Conservation (phyloP, 2,113 vertebrate genomes). For the Illadopsis cleaveri region DNA sequence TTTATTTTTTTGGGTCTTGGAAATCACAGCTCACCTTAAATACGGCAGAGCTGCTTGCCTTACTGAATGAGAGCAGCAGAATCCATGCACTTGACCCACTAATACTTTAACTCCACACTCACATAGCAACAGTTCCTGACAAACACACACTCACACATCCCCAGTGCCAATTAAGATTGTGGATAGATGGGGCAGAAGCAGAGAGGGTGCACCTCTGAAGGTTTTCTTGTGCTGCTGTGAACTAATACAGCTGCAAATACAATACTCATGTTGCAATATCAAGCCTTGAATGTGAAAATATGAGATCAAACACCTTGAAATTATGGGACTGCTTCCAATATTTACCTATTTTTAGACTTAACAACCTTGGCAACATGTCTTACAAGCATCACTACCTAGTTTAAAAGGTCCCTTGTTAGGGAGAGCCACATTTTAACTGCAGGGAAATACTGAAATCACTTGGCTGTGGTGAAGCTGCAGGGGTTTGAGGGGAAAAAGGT, state of each 20-base stretch:
- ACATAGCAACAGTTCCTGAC: neutral
- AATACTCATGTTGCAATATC: neutral
- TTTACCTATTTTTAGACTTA: conserved; percentile 40
- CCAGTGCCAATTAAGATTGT: neutral
- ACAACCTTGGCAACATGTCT: conserved; percentile 2
- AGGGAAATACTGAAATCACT: conserved; percentile 28
- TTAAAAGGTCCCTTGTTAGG: conserved; percentile 18
- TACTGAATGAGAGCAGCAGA: neutral
- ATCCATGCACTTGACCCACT: neutral
- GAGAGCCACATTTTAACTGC: neutral
- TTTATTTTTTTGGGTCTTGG: neutral
- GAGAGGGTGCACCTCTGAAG: neutral
- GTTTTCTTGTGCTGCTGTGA: neutral
- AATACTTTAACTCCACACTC: neutral
- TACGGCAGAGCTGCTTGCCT: neutral
- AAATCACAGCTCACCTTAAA: neutral
- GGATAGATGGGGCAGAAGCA: neutral
- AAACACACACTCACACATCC: neutral
- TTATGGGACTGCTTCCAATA: neutral
- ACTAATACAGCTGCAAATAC: neutral
- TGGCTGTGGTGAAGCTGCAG: neutral
- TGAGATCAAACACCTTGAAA: neutral
- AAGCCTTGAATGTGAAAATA: neutral
- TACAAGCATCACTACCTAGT: neutral
- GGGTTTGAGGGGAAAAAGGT: neutral